Conservation (phyloP, 2,113 vertebrate genomes). For the Pterocles gutturalis region DNA sequence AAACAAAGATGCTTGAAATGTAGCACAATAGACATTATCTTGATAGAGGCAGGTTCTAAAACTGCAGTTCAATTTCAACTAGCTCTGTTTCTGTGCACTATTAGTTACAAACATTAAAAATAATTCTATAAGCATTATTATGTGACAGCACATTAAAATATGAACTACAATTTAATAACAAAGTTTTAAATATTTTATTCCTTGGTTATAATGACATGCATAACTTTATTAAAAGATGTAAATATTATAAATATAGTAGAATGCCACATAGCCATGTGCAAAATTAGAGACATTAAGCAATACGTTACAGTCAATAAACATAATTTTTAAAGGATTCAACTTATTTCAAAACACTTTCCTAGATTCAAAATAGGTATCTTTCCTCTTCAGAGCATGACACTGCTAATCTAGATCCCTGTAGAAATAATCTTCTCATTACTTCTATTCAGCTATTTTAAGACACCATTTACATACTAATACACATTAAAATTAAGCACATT, state of each 20-base stretch:
- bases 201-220: background rate
- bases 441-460: background rate
- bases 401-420: background rate
- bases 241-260: background rate
- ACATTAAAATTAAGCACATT: background rate
- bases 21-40: background rate
- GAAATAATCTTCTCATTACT: background rate
- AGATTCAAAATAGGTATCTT: background rate
- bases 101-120: background rate
- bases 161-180: background rate
- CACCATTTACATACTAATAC: background rate
- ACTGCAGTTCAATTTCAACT: background rate
- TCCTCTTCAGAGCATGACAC: background rate
- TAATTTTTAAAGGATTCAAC: background rate
- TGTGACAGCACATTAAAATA: background rate
- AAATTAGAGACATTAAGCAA: background rate
- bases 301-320: background rate
- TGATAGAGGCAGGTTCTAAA: background rate
- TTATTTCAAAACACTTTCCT: background rate
- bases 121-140: background rate
- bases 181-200: background rate
- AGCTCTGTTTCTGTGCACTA: background rate
- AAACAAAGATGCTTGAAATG: constrained; percentile 19
- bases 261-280: background rate
- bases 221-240: background rate